Conservation (phyloP, 1,140 invertebrate species). For the Drosophila asahinai region DNA sequence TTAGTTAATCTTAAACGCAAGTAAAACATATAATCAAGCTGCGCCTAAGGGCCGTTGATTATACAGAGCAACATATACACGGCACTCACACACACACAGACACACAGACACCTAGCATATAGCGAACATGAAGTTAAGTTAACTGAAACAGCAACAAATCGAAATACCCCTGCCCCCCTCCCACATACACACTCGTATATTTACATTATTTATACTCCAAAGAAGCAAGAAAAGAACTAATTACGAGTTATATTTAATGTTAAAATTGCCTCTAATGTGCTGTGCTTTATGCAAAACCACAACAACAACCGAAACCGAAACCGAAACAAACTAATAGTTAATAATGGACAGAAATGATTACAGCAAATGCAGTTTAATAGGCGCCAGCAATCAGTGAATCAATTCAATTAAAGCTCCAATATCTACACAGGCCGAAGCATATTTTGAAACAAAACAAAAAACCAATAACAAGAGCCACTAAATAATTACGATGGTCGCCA, state of each 20-base stretch:
- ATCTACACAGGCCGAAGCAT: constrained; percentile 16
- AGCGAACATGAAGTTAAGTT: constrained; percentile 61
- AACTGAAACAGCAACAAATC: constrained; percentile 67
- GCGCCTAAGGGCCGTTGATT: constrained; percentile 30
- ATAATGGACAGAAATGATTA: constrained; percentile 25
- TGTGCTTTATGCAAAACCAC: constrained; percentile 64
- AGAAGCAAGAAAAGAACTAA: constrained; percentile 71
- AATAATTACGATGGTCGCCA: constrained; percentile 55
- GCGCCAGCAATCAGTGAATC: constrained; percentile 50
- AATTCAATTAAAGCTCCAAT: constrained; percentile 27
- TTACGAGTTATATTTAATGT: constrained; percentile 71
- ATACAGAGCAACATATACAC: constrained; percentile 41
- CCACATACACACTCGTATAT: constrained; percentile 49
- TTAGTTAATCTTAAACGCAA: constrained; percentile 79
- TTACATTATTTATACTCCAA: constrained; percentile 81
- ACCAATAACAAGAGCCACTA: constrained; percentile 26
- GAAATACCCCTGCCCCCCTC: constrained; percentile 54
- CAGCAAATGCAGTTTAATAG: constrained; percentile 50
- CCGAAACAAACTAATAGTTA: constrained; percentile 46
- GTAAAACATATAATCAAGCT: constrained; percentile 50
- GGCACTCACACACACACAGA: constrained; percentile 34
- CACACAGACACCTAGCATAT: constrained; percentile 54
- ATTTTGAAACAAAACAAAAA: constrained; percentile 15
- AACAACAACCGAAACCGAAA: constrained; percentile 37
- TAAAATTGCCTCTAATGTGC: constrained; percentile 72